A percentile compares a stretch with the other conserved stretches of the same genome.
phyloP scores from a whole-genome alignment of 2,113 vertebrate species.

The Cariama cristata region DNA sequence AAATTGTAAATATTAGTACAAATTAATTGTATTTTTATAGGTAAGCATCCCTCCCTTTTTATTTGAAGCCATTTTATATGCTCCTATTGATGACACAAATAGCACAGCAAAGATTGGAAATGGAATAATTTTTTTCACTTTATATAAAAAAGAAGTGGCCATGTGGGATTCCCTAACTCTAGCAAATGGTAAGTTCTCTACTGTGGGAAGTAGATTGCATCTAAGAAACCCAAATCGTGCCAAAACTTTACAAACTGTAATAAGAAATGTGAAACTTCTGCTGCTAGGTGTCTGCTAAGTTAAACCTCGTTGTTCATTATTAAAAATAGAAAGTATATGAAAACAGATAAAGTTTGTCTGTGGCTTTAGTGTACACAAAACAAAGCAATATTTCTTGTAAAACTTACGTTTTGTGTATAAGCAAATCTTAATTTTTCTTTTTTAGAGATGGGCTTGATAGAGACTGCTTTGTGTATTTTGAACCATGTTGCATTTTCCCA shows the following conservation, averaged over 20 bases:
- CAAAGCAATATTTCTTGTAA: neutral
- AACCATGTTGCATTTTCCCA: neutral
- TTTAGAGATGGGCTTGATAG: neutral
- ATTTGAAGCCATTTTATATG: conserved; percentile 87
- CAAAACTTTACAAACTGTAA: neutral
- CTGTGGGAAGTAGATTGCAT: neutral
- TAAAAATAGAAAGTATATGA: neutral
- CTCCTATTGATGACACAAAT: conserved; percentile 83
- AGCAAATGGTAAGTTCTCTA: conserved; percentile 70
- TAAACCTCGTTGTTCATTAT: neutral
- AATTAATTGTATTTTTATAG: conserved; percentile 68
- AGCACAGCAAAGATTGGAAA: conserved; percentile 88
- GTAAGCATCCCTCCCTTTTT: conserved; percentile 90
- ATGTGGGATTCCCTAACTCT: conserved; percentile 85
- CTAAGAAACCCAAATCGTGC: neutral
- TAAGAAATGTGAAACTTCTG: neutral
- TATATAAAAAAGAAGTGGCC: conserved; percentile 82
- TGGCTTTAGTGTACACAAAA: accelerated
- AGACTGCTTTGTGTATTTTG: neutral
- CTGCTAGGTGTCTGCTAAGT: neutral
- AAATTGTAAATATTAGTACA: neutral
- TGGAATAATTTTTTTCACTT: conserved; percentile 81
- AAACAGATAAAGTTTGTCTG: neutral
- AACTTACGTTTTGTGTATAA: neutral
- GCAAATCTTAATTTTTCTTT: neutral